These are phyloP conservation scores for Trematomus bernacchii DNA, from an alignment of 2,797 vertebrate species.

Conservation along the genomic window DNA sequence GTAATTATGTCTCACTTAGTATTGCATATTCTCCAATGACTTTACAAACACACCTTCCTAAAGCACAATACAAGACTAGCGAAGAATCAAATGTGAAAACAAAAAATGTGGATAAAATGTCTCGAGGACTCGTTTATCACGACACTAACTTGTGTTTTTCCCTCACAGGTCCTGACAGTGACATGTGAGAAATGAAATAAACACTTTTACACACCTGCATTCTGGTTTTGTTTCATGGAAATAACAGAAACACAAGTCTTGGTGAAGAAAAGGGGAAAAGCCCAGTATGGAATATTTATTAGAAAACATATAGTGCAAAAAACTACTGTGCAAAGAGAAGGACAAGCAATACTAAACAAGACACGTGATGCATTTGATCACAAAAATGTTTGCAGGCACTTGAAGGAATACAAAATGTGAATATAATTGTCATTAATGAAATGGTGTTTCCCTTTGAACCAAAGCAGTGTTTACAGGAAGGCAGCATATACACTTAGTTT, in stretches of 20 bases:
- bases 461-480: not conserved
- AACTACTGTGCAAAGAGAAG: not conserved
- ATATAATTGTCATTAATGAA: not conserved
- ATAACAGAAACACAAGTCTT: not conserved
- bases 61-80: not conserved
- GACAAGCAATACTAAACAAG: not conserved
- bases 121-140: not conserved
- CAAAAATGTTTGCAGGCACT: not conserved
- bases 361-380: slow-evolving; percentile 3
- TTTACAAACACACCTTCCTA: not conserved
- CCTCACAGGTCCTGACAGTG: slow-evolving; percentile 41
- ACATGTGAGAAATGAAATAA: slow-evolving; percentile 56
- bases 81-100: not conserved
- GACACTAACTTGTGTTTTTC: not conserved
- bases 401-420: not conserved
- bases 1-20: not conserved
- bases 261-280: not conserved
- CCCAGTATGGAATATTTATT: slow-evolving; percentile 28
- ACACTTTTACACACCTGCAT: slow-evolving; percentile 8
- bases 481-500: not conserved
- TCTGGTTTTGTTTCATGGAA: slow-evolving; percentile 27
- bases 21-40: not conserved
- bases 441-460: not conserved
- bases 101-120: not conserved
- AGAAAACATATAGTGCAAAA: not conserved